A percentile compares a stretch with the other conserved stretches of the same genome.
These are phyloP conservation scores for Scrobipalpa costella DNA, from an alignment of 2,888 invertebrate genomes.

Conservation along the genomic window DNA sequence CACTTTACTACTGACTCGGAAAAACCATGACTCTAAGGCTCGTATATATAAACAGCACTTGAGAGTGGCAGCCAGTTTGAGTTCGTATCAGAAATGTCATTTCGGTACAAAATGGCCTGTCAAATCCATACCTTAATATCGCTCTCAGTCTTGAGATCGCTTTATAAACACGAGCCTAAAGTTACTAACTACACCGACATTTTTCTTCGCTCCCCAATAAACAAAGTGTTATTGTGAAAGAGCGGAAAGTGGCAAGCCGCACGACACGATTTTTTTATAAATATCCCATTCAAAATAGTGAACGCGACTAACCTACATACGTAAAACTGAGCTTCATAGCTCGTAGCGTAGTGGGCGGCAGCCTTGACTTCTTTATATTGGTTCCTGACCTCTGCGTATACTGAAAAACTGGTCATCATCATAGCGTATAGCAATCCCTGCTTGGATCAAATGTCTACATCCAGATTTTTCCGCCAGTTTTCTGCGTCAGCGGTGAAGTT, in stretches of 20 bases:
- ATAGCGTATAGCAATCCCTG: no score
- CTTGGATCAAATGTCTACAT: no score
- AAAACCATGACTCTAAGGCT: background rate
- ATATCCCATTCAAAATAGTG: slow-evolving; percentile 32
- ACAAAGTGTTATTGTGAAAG: slow-evolving; percentile 48
- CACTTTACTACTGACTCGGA: no score
- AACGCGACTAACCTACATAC: slow-evolving; percentile 16
- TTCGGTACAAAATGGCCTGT: no score
- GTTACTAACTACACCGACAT: background rate
- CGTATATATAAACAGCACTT: no score
- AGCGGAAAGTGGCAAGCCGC: slow-evolving; percentile 52
- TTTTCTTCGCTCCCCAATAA: slow-evolving; percentile 24
- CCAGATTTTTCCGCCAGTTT: no score
- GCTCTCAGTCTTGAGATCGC: no score
- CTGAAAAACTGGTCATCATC: background rate
- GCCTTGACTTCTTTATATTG: slow-evolving; percentile 21
- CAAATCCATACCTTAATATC: no score
- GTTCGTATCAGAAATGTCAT: no score
- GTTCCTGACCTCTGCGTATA: slow-evolving; percentile 15
- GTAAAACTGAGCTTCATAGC: background rate
- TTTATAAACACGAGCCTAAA: no score
- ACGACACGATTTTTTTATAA: slow-evolving; percentile 49
- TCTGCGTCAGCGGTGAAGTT: no score
- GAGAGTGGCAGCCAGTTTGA: no score
- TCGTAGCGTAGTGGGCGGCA: slow-evolving; percentile 3